phyloP scores from a whole-genome alignment of 2,113 vertebrate species.

The Rhagologus leucostigma region DNA sequence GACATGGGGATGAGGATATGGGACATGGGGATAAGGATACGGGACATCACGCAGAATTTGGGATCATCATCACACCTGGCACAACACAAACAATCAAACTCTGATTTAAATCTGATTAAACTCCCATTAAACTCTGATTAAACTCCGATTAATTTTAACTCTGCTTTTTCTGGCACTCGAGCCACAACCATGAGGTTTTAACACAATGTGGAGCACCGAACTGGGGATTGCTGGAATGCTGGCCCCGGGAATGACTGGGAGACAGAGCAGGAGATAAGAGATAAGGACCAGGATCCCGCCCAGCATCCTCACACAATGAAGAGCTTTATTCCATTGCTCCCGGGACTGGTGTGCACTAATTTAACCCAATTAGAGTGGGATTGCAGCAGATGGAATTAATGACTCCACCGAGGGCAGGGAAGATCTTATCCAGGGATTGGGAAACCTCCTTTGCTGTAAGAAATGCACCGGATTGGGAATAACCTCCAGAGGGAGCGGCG shows the following conservation, averaged over 20 bases:
- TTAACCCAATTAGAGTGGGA: constrained; percentile 42
- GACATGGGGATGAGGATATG: neutral
- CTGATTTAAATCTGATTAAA: neutral
- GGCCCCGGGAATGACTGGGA: neutral
- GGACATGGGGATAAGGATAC: neutral
- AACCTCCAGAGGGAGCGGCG: neutral
- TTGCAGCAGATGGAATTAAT: constrained; percentile 46
- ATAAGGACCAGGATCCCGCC: constrained; percentile 27
- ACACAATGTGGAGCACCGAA: neutral
- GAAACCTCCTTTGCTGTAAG: neutral
- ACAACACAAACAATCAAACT: neutral
- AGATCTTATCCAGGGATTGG: constrained; percentile 34
- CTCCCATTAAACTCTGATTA: neutral
- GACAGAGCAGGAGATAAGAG: constrained; percentile 20
- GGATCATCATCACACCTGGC: neutral
- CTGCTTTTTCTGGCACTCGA: neutral
- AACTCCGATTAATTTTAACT: neutral
- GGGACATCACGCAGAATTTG: fast-evolving
- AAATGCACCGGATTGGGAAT: neutral
- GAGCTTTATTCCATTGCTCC: constrained; percentile 43
- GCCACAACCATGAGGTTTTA: neutral
- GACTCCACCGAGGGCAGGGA: constrained; percentile 42
- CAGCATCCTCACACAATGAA: neutral
- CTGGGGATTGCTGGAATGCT: neutral
- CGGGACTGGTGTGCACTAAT: neutral